phyloP scores from a whole-genome alignment of 2,113 vertebrate species.

The Syngnathus typhle region DNA sequence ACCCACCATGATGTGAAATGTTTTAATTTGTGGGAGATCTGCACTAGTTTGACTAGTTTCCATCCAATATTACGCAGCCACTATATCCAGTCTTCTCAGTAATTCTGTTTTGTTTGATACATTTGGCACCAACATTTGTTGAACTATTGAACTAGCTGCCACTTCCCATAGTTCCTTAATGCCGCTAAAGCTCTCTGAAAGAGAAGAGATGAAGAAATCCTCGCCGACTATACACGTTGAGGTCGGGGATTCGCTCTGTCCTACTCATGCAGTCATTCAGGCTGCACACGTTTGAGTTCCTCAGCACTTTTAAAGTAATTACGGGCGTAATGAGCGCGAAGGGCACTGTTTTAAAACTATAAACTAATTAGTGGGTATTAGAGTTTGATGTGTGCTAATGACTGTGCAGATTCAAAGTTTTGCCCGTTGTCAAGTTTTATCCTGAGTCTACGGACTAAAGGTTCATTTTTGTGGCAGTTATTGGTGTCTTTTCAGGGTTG shows the following conservation, averaged over 20 bases:
- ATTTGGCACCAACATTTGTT: too few species aligned
- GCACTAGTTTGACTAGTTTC: too few species aligned
- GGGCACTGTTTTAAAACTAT: conserved; percentile 45
- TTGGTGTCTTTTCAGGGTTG: conserved; percentile 4
- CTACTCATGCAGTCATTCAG: conserved; percentile 21
- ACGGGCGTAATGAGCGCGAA: conserved; percentile 61
- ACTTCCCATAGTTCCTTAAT: conserved; percentile 58
- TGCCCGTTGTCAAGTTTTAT: conserved; percentile 38
- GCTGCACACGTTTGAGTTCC: conserved; percentile 27
- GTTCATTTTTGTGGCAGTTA: conserved; percentile 22
- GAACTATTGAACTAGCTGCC: conserved; percentile 7
- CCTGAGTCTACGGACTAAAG: conserved; percentile 21
- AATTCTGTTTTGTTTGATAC: too few species aligned
- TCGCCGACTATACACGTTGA: conserved; percentile 13
- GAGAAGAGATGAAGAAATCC: conserved; percentile 45
- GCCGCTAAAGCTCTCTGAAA: conserved; percentile 45
- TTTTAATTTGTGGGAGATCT: too few species aligned
- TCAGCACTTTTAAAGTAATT: conserved; percentile 59
- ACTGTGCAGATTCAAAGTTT: conserved; percentile 54
- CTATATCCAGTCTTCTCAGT: too few species aligned
- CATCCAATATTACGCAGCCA: too few species aligned
- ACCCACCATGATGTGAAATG: too few species aligned
- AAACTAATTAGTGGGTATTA: conserved; percentile 59
- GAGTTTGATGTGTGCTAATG: conserved; percentile 51
- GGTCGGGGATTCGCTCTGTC: conserved; percentile 32